phyloP scores from a whole-genome alignment of 2,113 vertebrate genomes.

The Thalassarche chlororhynchos region DNA sequence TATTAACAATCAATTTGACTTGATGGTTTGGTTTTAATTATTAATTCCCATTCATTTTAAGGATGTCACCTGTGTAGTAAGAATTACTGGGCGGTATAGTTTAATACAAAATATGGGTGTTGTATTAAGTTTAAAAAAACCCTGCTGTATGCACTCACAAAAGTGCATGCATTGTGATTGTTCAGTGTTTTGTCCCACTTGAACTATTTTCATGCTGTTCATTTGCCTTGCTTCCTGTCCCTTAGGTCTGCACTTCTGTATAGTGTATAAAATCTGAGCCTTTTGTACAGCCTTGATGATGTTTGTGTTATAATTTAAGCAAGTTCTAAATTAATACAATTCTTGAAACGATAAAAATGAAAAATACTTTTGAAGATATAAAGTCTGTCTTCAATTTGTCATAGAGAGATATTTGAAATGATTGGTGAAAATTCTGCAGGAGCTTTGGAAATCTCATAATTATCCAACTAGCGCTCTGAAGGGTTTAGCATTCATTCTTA shows the following conservation, averaged over 20 bases:
- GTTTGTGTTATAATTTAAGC: not conserved
- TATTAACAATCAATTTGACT: not conserved
- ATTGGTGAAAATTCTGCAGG: not conserved
- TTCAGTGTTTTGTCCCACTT: not conserved
- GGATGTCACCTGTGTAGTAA: not conserved
- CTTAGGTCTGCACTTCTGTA: not conserved
- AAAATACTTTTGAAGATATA: not conserved
- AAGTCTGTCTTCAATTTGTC: not conserved
- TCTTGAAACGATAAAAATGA: not conserved
- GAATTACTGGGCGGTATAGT: not conserved
- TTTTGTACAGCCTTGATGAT: not conserved
- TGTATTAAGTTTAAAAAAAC: not conserved
- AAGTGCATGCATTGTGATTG: not conserved
- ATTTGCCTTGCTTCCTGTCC: not conserved
- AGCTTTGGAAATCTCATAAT: constrained; percentile 20
- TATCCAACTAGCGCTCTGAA: not conserved
- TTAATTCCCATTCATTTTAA: not conserved
- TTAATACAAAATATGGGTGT: not conserved
- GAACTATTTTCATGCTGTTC: not conserved
- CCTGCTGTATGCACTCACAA: not conserved
- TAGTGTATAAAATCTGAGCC: not conserved
- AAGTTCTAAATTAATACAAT: not conserved
- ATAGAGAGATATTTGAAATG: not conserved
- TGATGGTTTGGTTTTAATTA: not conserved
- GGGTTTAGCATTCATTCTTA: not conserved